Conservation (phyloP, 2,797 vertebrate species). For the Malurus leucopterus region DNA sequence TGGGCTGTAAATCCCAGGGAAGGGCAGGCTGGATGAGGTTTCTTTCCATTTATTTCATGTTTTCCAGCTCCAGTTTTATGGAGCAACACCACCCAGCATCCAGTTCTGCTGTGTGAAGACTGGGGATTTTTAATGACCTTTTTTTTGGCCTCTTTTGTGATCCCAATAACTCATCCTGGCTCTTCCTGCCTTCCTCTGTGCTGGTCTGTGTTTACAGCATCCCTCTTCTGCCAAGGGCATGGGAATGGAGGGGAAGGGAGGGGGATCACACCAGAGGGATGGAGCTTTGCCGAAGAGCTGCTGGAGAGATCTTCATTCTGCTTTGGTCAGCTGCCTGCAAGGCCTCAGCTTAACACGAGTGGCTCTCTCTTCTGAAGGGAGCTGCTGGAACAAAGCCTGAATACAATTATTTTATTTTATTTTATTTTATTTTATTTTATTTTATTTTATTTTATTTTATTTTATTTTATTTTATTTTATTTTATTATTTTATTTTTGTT, state of each 20-base stretch:
- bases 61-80: background rate
- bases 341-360: background rate
- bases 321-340: background rate
- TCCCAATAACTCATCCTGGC: background rate
- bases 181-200: background rate
- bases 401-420: background rate
- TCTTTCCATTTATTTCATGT: background rate
- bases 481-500: background rate
- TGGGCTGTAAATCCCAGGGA: background rate
- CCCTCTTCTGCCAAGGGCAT: background rate
- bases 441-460: background rate
- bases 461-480: background rate
- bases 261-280: background rate
- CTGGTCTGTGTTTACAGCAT: background rate
- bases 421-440: background rate
- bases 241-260: accelerated
- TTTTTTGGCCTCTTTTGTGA: background rate
- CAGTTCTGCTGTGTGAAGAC: background rate
- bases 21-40: background rate
- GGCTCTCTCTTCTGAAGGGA: background rate
- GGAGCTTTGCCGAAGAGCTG: background rate
- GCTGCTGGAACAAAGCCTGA: background rate
- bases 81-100: background rate
- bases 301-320: background rate
- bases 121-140: background rate